Base-by-base conservation (phyloP, 2,888 invertebrate genomes). In the Capitulum mitella region DNA sequence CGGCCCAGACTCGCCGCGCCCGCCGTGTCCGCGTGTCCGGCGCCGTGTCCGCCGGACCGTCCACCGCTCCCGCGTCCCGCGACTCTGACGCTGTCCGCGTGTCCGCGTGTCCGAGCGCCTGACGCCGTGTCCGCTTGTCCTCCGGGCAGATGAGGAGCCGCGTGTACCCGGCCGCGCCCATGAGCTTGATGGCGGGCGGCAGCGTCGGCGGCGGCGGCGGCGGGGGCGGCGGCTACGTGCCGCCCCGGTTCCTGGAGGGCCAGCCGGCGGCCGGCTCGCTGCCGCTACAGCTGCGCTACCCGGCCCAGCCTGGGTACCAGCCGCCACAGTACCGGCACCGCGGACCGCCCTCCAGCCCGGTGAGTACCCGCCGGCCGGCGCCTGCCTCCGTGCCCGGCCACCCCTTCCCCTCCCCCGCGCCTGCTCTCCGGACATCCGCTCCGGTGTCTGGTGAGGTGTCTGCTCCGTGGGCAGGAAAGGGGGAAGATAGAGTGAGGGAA, bases 211-310 rank as follows among this genome's bases (percentile, higher is more conserved):
- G 37, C 70, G 26, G 37, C 37, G 70, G 70, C 40, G 70, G 70
- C 37, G 70, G 26, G 40, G 40, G 70, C 26, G 40, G 22, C 37
- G 70, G 70, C 26, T 70, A 70, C 70, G 40, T 10, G 26, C 70
- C 70, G 70, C 70, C 70, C 29, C 70, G 70, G 19, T 70, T 26
- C 70, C 12, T 70, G 70, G 70, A 70, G 16, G 40, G 29, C 26
- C 70, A 37, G 70, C 70, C 70, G 58, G 19, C 51, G 34, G 34
- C 34, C 64, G 26, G 70, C 22, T 40, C 37, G 70, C 37, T 70
- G 40, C 6, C 37, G 70, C 37, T 70, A 10, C 70, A 70, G 40
- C 0, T 70, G 70, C 70, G 70, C 22, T 70, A 70, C 70, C 40
- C 70, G 37, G 16, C 64, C 34, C 26, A 26, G 70, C 70, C 70